phyloP scores from a whole-genome alignment of 1,140 invertebrate species.

The Saccostrea cuccullata region DNA sequence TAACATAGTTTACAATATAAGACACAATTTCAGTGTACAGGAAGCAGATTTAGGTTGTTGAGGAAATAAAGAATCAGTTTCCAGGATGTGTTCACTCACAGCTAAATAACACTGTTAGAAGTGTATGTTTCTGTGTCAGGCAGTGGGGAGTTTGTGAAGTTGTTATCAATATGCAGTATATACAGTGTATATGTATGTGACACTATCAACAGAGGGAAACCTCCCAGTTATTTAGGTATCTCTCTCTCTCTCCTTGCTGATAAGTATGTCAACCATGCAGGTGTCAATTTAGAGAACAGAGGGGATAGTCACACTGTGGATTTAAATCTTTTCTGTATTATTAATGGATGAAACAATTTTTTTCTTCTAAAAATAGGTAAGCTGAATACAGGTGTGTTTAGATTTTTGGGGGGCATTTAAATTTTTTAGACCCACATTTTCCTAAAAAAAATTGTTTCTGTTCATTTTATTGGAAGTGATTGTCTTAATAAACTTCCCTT shows the following conservation, averaged over 20 bases:
- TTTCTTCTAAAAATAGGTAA: slow-evolving; percentile 14
- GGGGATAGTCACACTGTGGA: not conserved
- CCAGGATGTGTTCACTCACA: slow-evolving; percentile 26
- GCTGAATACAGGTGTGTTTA: not conserved
- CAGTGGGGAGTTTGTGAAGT: not conserved
- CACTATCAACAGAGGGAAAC: not conserved
- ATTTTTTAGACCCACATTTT: not conserved
- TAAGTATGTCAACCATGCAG: slow-evolving; percentile 33
- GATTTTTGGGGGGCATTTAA: not conserved
- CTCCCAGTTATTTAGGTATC: slow-evolving; percentile 37
- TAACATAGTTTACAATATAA: not conserved
- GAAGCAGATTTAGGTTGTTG: slow-evolving; percentile 13
- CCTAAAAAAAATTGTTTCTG: not conserved
- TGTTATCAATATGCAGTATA: slow-evolving; percentile 28
- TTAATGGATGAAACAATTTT: not conserved
- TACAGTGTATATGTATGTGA: not conserved
- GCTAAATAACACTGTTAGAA: not conserved
- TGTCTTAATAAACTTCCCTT: not conserved
- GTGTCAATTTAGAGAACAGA: slow-evolving; percentile 8
- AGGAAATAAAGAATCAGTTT: slow-evolving; percentile 29
- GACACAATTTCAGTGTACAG: not conserved
- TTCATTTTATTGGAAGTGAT: not conserved
- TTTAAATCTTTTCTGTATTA: not conserved
- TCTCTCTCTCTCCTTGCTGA: slow-evolving; percentile 19
- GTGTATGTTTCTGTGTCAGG: not conserved